These are phyloP conservation scores for Alosa alosa DNA, from an alignment of 2,113 vertebrate species.

Conservation along the genomic window DNA sequence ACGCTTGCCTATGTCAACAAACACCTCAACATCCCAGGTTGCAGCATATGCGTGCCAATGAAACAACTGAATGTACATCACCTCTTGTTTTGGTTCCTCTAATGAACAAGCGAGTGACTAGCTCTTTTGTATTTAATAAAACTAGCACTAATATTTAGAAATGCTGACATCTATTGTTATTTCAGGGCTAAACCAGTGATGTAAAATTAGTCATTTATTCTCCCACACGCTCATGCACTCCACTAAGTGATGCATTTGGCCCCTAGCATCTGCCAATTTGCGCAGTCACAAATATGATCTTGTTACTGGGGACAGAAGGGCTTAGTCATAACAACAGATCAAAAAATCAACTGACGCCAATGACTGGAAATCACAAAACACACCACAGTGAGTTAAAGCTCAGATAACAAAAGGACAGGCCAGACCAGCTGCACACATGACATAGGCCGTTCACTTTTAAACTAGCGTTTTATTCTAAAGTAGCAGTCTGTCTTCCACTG, in stretches of 20 bases:
- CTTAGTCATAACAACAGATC: conserved; percentile 12
- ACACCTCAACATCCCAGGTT: background rate
- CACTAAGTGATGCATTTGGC: background rate
- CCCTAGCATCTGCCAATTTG: conserved; percentile 1
- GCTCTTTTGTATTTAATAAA: background rate
- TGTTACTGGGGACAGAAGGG: conserved; percentile 15
- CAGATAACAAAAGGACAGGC: background rate
- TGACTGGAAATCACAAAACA: conserved; percentile 17
- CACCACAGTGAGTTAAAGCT: background rate
- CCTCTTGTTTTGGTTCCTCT: background rate
- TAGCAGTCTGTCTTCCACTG: background rate
- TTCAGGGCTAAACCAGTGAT: background rate
- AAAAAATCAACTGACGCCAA: background rate
- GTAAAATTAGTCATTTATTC: conserved; percentile 14
- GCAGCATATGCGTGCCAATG: background rate
- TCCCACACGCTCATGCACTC: background rate
- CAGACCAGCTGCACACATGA: background rate
- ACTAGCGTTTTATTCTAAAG: background rate
- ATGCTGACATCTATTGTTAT: background rate
- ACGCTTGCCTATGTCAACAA: background rate
- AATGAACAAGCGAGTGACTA: background rate
- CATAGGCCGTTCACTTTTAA: background rate
- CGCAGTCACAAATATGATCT: conserved; percentile 19
- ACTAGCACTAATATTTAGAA: background rate
- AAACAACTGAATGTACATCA: background rate